Conservation (phyloP, 2,113 vertebrate genomes). For the human (Homo sapiens) region DNA sequence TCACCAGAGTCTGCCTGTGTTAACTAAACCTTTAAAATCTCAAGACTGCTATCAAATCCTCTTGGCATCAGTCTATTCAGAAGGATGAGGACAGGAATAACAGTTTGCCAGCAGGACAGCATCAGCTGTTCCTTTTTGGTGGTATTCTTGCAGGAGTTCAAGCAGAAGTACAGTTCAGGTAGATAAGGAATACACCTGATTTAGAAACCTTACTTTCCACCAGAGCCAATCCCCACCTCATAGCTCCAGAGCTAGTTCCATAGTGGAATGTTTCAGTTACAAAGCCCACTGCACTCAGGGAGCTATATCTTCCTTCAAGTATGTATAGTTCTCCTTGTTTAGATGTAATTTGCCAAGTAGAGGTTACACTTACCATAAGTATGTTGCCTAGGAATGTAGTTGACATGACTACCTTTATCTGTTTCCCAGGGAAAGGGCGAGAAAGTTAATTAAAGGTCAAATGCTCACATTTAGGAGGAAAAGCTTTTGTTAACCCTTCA, state of each 20-base stretch:
- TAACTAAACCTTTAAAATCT: not conserved
- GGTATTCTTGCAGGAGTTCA: not conserved
- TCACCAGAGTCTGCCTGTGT: not conserved
- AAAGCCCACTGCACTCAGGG: not conserved
- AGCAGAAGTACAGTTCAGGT: accelerated
- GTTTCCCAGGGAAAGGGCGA: not conserved
- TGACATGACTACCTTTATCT: not conserved
- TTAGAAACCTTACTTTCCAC: not conserved
- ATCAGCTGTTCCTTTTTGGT: not conserved
- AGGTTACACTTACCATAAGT: not conserved
- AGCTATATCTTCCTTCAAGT: not conserved
- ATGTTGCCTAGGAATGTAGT: not conserved
- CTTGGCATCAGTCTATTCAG: not conserved
- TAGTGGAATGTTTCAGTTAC: not conserved
- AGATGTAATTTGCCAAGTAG: not conserved
- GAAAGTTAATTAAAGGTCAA: not conserved
- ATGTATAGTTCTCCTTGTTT: not conserved
- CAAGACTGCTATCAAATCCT: not conserved
- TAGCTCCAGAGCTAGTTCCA: not conserved
- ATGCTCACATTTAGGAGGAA: not conserved
- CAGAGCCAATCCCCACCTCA: not conserved
- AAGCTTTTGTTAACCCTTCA: not conserved
- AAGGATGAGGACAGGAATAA: not conserved
- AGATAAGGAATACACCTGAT: not conserved
- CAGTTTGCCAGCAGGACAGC: not conserved